These are phyloP conservation scores for Drosophila kohkoa DNA, from an alignment of 1,140 invertebrate genomes.

Conservation along the genomic window DNA sequence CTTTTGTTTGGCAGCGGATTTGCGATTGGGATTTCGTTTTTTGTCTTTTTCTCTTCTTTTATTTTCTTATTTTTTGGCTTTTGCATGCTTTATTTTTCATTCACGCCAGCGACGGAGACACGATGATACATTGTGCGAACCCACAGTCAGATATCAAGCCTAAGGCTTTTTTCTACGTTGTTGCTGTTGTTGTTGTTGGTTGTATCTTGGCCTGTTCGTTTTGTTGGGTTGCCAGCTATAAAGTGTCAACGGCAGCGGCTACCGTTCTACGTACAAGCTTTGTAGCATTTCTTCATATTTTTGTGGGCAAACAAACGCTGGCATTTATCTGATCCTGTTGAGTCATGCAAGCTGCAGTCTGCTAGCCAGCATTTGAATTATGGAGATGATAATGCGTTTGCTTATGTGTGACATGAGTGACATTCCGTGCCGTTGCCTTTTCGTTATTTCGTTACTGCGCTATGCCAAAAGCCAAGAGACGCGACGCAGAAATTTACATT, in stretches of 20 bases:
- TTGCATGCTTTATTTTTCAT: constrained; percentile 67
- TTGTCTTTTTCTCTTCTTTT: constrained; percentile 12
- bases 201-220: constrained; percentile 19
- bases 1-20: constrained; percentile 65
- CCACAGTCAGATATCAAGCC: constrained; percentile 19
- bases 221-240: constrained; percentile 34
- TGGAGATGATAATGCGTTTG: constrained; percentile 83
- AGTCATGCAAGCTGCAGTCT: constrained; percentile 74
- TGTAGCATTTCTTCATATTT: constrained; percentile 78
- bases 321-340: constrained; percentile 74
- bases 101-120: constrained; percentile 47
- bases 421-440: constrained; percentile 25
- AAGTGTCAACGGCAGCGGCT: constrained; percentile 76
- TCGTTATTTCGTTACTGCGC: not conserved
- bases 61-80: constrained; percentile 34
- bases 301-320: constrained; percentile 50
- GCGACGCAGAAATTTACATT: constrained; percentile 54
- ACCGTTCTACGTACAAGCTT: constrained; percentile 73
- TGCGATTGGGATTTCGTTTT: constrained; percentile 43
- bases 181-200: constrained; percentile 7
- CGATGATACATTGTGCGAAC: constrained; percentile 54
- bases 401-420: constrained; percentile 58
- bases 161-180: constrained; percentile 26
- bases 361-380: constrained; percentile 72
- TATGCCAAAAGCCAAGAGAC: constrained; percentile 5